A percentile compares a stretch with the other conserved stretches of the same genome.
phyloP scores from a whole-genome alignment of 2,113 vertebrate species.

The Panurus biarmicus region DNA sequence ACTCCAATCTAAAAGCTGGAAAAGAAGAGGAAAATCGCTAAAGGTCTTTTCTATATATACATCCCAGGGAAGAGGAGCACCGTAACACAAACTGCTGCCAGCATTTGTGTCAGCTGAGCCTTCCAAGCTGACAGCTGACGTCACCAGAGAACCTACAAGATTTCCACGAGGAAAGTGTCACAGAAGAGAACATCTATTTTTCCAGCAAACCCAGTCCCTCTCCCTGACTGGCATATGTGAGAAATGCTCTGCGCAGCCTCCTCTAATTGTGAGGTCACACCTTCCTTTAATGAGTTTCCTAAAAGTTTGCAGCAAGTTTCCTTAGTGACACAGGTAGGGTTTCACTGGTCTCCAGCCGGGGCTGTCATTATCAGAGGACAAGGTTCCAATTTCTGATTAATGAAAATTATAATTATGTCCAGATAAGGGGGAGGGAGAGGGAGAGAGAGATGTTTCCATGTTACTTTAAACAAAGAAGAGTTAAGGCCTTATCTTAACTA shows the following conservation, averaged over 20 bases:
- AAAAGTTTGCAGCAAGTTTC: constrained; percentile 80
- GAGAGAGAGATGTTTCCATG: constrained; percentile 66
- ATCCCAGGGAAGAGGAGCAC: neutral
- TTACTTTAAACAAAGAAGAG: constrained; percentile 83
- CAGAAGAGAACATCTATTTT: neutral
- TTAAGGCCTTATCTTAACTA: constrained; percentile 82
- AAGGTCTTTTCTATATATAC: neutral
- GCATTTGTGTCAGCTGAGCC: constrained; percentile 51
- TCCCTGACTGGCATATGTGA: constrained; percentile 20
- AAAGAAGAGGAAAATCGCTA: constrained; percentile 1
- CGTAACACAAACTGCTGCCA: constrained; percentile 18
- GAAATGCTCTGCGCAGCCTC: constrained; percentile 52
- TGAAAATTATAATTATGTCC: constrained; percentile 79
- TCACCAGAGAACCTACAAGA: constrained; percentile 39
- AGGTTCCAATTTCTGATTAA: constrained; percentile 76
- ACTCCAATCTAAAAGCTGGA: constrained; percentile 62
- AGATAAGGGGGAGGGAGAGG: constrained; percentile 55
- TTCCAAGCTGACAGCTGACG: constrained; percentile 54
- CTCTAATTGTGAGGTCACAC: constrained; percentile 76
- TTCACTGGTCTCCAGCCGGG: constrained; percentile 71
- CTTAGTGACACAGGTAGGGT: constrained; percentile 75
- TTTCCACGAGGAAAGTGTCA: neutral
- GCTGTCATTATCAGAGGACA: constrained; percentile 62
- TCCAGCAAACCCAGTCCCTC: constrained; percentile 72
- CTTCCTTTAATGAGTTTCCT: constrained; percentile 84